These are phyloP conservation scores for Sebastes trivittatus DNA, from an alignment of 2,797 vertebrate species.

Conservation along the genomic window DNA sequence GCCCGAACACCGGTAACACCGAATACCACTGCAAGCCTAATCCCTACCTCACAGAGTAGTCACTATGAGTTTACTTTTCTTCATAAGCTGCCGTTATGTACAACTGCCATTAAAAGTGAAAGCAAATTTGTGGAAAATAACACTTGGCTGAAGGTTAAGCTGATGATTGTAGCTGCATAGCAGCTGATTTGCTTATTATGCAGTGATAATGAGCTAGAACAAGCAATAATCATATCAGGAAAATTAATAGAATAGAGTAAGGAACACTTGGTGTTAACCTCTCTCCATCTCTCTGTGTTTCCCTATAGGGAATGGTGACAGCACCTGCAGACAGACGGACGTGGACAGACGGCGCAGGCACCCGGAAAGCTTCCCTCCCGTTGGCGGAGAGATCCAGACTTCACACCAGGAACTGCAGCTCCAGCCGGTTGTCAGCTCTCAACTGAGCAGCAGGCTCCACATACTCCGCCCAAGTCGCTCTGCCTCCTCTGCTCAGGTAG, in stretches of 20 bases:
- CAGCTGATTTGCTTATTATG: slow-evolving; percentile 13
- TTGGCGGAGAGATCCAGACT: slow-evolving; percentile 51
- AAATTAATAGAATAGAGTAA: neutral
- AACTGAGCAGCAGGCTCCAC: slow-evolving; percentile 60
- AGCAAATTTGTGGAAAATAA: slow-evolving; percentile 15
- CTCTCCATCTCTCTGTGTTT: neutral
- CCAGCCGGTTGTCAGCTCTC: slow-evolving; percentile 36
- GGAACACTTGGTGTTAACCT: neutral
- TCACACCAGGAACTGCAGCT: slow-evolving; percentile 41
- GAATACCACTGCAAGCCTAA: too few relatives aligned
- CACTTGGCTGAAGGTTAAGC: slow-evolving; percentile 26
- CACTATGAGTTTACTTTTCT: neutral
- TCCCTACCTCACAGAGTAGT: neutral
- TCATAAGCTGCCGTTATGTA: neutral
- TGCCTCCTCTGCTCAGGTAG: slow-evolving; percentile 69
- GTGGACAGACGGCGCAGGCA: slow-evolving; percentile 50
- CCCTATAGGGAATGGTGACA: slow-evolving; percentile 67
- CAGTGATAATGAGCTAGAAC: slow-evolving; percentile 29
- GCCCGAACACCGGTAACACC: too few relatives aligned
- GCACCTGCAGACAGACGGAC: slow-evolving; percentile 53
- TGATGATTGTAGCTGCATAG: slow-evolving; percentile 19
- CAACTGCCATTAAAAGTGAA: neutral
- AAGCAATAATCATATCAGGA: neutral
- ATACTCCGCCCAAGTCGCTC: slow-evolving; percentile 41
- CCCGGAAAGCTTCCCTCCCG: slow-evolving; percentile 38